These are phyloP conservation scores for Numida meleagris DNA, from an alignment of 2,113 vertebrate species.

Conservation along the genomic window DNA sequence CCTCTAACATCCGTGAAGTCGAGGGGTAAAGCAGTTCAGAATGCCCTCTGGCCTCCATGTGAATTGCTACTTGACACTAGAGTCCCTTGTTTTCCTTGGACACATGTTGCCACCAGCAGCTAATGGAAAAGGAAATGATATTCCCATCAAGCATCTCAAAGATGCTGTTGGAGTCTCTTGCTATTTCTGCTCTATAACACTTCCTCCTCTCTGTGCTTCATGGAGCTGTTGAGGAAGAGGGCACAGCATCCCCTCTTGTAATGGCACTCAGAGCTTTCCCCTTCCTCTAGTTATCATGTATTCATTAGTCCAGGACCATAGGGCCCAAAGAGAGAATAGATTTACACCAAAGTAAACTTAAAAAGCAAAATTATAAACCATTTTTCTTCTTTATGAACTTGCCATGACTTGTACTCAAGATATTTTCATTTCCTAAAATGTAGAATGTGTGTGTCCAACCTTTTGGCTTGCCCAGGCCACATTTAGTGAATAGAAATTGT, in stretches of 20 bases:
- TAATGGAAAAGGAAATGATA: background rate
- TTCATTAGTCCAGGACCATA: background rate
- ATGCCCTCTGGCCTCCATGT: background rate
- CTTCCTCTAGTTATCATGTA: background rate
- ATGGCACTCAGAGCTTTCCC: background rate
- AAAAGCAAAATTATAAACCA: background rate
- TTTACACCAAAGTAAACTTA: background rate
- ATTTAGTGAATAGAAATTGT: too few species aligned
- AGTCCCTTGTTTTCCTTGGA: background rate
- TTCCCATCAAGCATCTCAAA: background rate
- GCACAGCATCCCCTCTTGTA: background rate
- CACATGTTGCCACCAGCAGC: background rate
- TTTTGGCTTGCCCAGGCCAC: too few species aligned
- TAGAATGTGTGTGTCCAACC: background rate
- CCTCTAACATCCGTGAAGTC: constrained; percentile 26
- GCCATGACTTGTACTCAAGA: background rate
- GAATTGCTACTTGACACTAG: background rate
- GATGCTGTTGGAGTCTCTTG: accelerated
- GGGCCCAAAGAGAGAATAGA: background rate
- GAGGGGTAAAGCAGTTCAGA: background rate
- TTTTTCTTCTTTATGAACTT: background rate
- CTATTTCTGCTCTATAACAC: background rate
- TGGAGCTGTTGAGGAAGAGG: background rate
- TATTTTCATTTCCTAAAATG: background rate
- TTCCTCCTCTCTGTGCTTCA: background rate